Evolutionary conservation across 2,113 vertebrate species (phyloP), one percentile per base, ranked within the genome.

Genomic region (Variabilichromis moorii): DNA sequence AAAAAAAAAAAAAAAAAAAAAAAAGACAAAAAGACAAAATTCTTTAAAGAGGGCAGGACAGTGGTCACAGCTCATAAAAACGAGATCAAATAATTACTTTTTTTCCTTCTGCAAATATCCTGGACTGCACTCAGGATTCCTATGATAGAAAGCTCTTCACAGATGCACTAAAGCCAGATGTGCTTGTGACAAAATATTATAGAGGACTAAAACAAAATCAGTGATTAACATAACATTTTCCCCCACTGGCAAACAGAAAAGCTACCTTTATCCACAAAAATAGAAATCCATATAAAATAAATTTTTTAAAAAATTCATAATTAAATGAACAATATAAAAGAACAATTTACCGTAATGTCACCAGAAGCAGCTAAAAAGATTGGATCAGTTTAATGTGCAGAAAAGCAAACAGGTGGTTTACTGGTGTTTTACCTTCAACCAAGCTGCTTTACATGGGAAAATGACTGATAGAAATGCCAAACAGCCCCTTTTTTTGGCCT

Each of bases 351-450:
- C 1, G 2, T 26, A 16, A 16, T 45, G 21, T 26, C 21, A 26
- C 21, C 21, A 26, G 40, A 73, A 45, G 14, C 40, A 45, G 40
- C 40, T 28, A 73, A 45, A 73, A 45, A 45, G 13, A 73, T 10
- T 33, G 57, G 26, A 61, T 61, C 26, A 61, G 57, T 61, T 61
- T 31, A 61, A 61, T 31, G 26, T 31, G 26, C 14, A 61, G 57
- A 61, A 61, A 61, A 31, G 26, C 57, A 73, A 45, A 73, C 68
- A 47, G 40, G 68, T 45, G n/a, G 21, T 73, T 73, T 28, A 45
- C 21, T 73, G 37, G 14, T 10, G 21, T 73, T 73, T 73, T 26
- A 73, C 26, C 9, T 73, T 73, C 8, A 45, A 45, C 21, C 40
- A 73, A 45, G 2, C 6, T 26, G 21, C 21, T 73, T 45, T 45